Conservation (phyloP, 2,113 vertebrate species). For the Carassius gibelio region DNA sequence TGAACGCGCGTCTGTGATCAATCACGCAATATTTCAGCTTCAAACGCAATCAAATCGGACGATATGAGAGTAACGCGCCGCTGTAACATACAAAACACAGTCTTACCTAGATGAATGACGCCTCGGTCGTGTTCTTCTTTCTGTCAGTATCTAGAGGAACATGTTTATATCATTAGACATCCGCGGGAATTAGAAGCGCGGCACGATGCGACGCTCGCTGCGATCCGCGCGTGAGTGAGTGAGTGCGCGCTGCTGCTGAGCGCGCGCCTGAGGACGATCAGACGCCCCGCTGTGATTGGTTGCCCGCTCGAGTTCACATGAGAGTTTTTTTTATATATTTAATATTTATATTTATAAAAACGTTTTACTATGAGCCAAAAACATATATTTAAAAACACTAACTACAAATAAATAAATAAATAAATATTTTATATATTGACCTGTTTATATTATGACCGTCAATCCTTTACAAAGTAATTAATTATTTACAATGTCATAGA, state of each 20-base stretch:
- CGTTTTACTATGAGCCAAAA: background rate
- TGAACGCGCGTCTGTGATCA: background rate
- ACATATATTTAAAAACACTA: background rate
- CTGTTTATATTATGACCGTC: too few relatives aligned
- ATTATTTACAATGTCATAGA: background rate
- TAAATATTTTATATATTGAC: background rate
- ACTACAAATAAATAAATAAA: background rate
- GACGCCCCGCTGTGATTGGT: conserved; percentile 7
- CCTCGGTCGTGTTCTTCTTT: background rate
- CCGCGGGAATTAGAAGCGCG: background rate
- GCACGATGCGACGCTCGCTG: conserved; percentile 17
- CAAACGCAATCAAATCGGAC: background rate
- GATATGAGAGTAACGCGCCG: background rate
- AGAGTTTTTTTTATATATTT: background rate
- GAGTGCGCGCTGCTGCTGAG: background rate
- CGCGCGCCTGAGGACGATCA: background rate
- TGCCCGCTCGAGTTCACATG: background rate
- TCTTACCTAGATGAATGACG: conserved; percentile 1
- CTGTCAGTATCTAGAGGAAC: background rate
- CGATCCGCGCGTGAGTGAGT: background rate
- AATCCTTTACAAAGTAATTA: background rate
- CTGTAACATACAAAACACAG: background rate
- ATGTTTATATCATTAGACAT: background rate
- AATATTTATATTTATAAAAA: background rate
- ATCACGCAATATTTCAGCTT: background rate